phyloP scores from a whole-genome alignment of 2,888 invertebrate species.

The Liposcelis brunnea region DNA sequence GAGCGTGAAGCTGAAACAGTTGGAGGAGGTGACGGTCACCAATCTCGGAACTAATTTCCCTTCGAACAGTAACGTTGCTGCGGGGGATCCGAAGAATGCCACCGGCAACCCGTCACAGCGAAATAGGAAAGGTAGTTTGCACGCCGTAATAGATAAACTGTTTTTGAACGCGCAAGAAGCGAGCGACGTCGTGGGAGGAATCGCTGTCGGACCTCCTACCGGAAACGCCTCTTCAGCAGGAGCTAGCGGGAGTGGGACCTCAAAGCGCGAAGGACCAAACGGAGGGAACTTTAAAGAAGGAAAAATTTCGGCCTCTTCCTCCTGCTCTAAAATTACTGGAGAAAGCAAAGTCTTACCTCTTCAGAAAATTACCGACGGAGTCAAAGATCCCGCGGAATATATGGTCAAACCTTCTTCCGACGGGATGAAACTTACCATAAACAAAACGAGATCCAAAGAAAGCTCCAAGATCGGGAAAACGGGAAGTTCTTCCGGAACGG shows the following conservation, averaged over 20 bases:
- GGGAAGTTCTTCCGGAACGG: constrained; percentile 30
- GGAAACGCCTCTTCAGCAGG: too few relatives aligned
- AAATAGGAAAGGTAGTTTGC: constrained; percentile 57
- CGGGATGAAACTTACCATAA: constrained; percentile 81
- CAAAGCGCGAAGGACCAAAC: too few relatives aligned
- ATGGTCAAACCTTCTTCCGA: constrained; percentile 80
- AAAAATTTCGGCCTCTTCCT: too few relatives aligned
- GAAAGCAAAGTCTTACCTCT: too few relatives aligned
- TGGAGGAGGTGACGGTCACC: constrained; percentile 36
- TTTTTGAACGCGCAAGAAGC: constrained; percentile 48
- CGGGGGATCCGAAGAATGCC: constrained; percentile 12
- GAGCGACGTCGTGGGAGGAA: background rate
- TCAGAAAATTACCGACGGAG: constrained; percentile 21
- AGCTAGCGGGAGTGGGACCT: constrained; percentile 22
- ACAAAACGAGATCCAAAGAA: constrained; percentile 67
- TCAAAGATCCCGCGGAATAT: constrained; percentile 58
- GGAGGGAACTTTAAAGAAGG: too few relatives aligned
- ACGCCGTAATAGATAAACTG: constrained; percentile 73
- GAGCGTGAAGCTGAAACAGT: constrained; percentile 44
- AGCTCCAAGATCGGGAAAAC: constrained; percentile 31
- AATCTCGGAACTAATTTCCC: constrained; percentile 10
- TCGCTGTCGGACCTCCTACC: too few relatives aligned
- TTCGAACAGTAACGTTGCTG: constrained; percentile 12
- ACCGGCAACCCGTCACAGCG: constrained; percentile 15
- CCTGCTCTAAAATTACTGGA: too few relatives aligned